These are phyloP conservation scores for Eciton burchellii DNA, from an alignment of 1,140 invertebrate genomes.

Conservation along the genomic window DNA sequence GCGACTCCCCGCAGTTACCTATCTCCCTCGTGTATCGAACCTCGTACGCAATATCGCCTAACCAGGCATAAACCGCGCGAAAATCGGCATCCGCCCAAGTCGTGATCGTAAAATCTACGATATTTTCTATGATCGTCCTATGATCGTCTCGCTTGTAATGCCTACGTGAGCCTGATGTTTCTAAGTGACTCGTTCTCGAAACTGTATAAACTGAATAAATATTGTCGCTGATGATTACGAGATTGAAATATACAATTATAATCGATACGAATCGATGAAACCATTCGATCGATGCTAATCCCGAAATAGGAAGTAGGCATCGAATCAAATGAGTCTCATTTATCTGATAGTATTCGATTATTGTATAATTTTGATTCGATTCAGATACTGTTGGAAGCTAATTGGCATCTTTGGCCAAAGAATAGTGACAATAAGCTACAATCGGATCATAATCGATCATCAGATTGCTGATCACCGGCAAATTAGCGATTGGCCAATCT, in stretches of 20 bases:
- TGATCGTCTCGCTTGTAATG: background rate
- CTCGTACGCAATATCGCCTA: constrained; percentile 49
- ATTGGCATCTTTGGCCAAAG: background rate
- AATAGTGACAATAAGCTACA: constrained; percentile 60
- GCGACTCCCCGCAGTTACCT: constrained; percentile 41
- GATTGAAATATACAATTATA: background rate
- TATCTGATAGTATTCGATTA: background rate
- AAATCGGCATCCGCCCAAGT: constrained; percentile 19
- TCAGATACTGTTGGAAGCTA: background rate
- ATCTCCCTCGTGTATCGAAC: constrained; percentile 55
- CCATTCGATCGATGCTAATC: background rate
- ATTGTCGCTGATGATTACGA: background rate
- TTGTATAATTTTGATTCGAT: constrained; percentile 19
- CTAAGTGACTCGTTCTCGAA: background rate
- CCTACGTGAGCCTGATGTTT: background rate
- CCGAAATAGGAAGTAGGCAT: constrained; percentile 18
- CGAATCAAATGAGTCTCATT: constrained; percentile 16
- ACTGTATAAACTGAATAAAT: background rate
- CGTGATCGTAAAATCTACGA: background rate
- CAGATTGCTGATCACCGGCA: too few relatives aligned
- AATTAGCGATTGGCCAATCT: too few relatives aligned
- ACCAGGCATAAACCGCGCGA: constrained; percentile 1
- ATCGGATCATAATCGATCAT: constrained; percentile 53
- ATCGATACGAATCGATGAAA: background rate
- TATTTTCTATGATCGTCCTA: background rate